Percentiles rank a stretch among this genome's conserved stretches.
phyloP scores from a whole-genome alignment of 2,113 vertebrate species.

The Orientallactaga bullata region DNA sequence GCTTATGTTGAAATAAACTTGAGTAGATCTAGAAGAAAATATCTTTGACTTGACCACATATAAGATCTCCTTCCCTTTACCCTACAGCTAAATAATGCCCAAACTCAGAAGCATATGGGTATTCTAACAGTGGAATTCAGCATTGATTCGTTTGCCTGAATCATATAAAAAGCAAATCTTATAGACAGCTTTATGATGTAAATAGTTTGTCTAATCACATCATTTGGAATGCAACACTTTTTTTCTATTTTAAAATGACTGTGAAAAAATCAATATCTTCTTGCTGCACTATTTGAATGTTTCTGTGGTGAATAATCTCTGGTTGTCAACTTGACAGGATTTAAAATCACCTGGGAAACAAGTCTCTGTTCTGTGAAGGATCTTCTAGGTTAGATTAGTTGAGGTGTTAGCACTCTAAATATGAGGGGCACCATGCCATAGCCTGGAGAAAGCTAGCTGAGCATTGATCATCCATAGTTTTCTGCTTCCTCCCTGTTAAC shows the following conservation, averaged over 20 bases:
- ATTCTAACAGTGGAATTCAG: constrained; percentile 52
- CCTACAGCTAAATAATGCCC: constrained; percentile 51
- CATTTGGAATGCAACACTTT: constrained; percentile 62
- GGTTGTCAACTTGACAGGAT: too few species aligned
- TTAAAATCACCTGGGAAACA: too few species aligned
- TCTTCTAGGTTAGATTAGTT: too few species aligned
- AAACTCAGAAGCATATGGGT: constrained; percentile 31
- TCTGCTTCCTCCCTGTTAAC: too few species aligned
- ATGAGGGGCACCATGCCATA: too few species aligned
- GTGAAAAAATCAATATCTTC: constrained; percentile 68
- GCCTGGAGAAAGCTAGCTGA: too few species aligned
- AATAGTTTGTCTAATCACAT: constrained; percentile 75
- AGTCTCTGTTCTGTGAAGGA: too few species aligned
- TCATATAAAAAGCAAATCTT: constrained; percentile 57
- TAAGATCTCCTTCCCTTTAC: background rate
- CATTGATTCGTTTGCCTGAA: constrained; percentile 65
- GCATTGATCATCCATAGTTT: too few species aligned
- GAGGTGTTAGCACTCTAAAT: too few species aligned
- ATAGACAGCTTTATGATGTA: constrained; percentile 51
- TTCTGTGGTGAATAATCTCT: background rate
- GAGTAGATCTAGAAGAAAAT: constrained; percentile 34
- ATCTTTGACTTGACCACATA: constrained; percentile 16
- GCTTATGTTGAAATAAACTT: constrained; percentile 36
- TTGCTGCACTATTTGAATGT: background rate
- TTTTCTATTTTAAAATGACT: constrained; percentile 57